A percentile compares a stretch with the other conserved stretches of the same genome.
These are phyloP conservation scores for Hormaphis cornu DNA, from an alignment of 1,140 invertebrate genomes.

Conservation along the genomic window DNA sequence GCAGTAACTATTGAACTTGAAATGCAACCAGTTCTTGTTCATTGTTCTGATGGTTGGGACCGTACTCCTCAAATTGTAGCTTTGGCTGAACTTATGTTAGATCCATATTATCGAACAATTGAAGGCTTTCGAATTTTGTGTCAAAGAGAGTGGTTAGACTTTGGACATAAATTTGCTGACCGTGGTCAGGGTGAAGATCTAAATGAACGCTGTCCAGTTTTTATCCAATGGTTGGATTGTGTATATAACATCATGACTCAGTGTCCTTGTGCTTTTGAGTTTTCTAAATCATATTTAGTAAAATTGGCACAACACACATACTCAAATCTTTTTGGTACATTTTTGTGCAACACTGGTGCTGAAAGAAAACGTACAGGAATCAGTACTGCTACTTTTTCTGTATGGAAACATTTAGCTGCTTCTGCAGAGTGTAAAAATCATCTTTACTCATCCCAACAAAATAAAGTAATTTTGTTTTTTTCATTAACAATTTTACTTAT, in stretches of 20 bases:
- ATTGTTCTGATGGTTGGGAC: constrained; percentile 97
- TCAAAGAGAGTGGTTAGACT: constrained; percentile 91
- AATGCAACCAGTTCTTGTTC: constrained; percentile 82
- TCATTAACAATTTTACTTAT: not conserved
- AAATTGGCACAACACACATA: constrained; percentile 91
- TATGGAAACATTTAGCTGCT: constrained; percentile 72
- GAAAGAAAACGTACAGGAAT: constrained; percentile 62
- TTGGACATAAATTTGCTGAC: constrained; percentile 95
- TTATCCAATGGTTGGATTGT: constrained; percentile 95
- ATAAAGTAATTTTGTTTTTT: constrained; percentile 41
- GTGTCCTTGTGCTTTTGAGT: constrained; percentile 90
- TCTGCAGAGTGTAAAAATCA: constrained; percentile 74
- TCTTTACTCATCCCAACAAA: constrained; percentile 57
- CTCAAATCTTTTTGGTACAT: constrained; percentile 93
- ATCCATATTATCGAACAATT: constrained; percentile 86
- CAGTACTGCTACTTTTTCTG: constrained; percentile 64
- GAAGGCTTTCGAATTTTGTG: constrained; percentile 86
- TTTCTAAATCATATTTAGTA: constrained; percentile 86
- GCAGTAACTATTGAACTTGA: constrained; percentile 70
- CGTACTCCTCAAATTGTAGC: constrained; percentile 89
- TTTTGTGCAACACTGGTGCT: constrained; percentile 80
- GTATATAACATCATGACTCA: constrained; percentile 84
- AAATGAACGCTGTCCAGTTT: constrained; percentile 91
- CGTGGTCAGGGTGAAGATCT: constrained; percentile 80
- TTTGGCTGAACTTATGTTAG: constrained; percentile 79